Evolutionary conservation across 2,888 invertebrate genomes (phyloP), one percentile per base, ranked within the genome.

Genomic region (Heteropelma amictum): DNA sequence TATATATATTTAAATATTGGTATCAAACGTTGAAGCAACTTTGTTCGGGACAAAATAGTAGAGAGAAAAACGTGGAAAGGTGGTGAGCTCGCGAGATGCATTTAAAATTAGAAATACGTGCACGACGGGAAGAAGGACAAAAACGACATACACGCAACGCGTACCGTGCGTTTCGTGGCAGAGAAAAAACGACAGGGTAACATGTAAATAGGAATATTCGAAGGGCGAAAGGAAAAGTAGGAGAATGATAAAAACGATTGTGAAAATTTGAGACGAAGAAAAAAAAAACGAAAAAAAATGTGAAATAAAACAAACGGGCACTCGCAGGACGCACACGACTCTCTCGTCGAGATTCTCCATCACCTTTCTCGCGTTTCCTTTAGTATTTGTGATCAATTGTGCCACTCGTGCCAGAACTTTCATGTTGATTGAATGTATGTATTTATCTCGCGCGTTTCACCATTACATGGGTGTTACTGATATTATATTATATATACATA

Each of bases 331-430:
- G 47, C 45, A 51, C 63, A 65, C 47, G 45, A 73, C 33, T 67
- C n/a, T n/a, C 60, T 72, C 72, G 61, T 68, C 64, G 64, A 56
- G 56, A 26, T 60, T 56, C 35, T 21, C 49, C 56, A 35, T 51
- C 73, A 42, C 63, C 70, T 65, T 60, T 72, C 72, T 73, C 68
- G 61, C 72, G 69, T 76, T 72, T 76, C 70, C 73, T 79, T 74
- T 76, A 79, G 79, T 81, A 82, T 82, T 84, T 86, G 86, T 86
- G 86, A 86, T 86, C 84, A 83, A 84, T 84, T 85, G 85, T 85
- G 86, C 86, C 86, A 86, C 82, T 84, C 83, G 84, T 85, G 84
- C 80, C 84, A 79, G 78, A 78, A 79, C 77, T 73, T 72, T 72
- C 56, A 75, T 75, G 75, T 75, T 75, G 75, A 75, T 75, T 75